Conservation (phyloP, 2,888 invertebrate species). For the Thumatha senex region DNA sequence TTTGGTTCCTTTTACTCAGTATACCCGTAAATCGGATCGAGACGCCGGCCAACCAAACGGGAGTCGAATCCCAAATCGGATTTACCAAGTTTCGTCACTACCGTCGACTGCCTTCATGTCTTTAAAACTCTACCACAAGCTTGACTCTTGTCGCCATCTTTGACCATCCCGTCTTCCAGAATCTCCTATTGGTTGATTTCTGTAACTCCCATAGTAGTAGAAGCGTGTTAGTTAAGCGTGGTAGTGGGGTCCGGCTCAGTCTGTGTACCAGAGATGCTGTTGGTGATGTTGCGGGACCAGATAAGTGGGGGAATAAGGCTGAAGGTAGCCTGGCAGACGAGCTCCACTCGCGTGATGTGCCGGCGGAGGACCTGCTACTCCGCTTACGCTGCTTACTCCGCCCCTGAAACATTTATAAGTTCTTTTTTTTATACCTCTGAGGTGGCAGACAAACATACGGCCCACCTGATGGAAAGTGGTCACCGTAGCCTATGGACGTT, state of each 20-base stretch:
- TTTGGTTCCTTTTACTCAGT: conserved; percentile 40
- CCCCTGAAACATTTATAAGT: conserved; percentile 36
- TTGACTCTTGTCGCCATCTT: too few relatives aligned
- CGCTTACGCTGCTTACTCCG: conserved; percentile 71
- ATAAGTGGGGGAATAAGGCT: conserved; percentile 77
- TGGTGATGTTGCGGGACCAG: conserved; percentile 75
- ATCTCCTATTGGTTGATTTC: too few relatives aligned
- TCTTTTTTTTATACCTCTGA: too few relatives aligned
- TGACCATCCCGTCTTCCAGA: too few relatives aligned
- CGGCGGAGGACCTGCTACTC: conserved; percentile 92
- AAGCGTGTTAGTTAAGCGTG: too few relatives aligned
- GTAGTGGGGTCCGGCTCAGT: conserved; percentile 59
- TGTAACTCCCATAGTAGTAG: too few relatives aligned
- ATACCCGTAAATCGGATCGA: too few relatives aligned
- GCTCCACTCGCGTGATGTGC: conserved; percentile 91
- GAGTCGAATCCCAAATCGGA: neutral
- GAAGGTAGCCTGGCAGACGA: conserved; percentile 76
- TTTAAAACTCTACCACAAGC: neutral
- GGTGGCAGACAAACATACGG: too few relatives aligned
- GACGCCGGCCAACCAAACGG: neutral
- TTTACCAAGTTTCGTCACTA: neutral
- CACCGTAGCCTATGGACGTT: too few relatives aligned
- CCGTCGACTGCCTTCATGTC: neutral
- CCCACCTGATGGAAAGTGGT: too few relatives aligned
- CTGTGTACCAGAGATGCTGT: conserved; percentile 92